These are phyloP conservation scores for Palaemon carinicauda DNA, from an alignment of 1,140 invertebrate species.

Conservation along the genomic window DNA sequence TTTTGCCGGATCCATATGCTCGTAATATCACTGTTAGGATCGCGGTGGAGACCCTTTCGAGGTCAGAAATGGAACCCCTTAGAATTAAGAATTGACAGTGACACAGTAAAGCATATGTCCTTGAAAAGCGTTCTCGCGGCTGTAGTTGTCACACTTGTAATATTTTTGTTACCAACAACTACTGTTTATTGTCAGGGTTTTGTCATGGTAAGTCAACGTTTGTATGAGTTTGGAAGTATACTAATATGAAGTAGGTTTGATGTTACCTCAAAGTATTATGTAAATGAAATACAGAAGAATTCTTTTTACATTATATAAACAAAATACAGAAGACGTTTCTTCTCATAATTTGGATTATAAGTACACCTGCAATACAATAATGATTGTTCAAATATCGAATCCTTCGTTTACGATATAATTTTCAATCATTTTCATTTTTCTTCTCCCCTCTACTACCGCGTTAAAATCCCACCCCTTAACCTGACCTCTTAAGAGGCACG, in stretches of 20 bases:
- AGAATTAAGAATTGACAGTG: conserved; percentile 78
- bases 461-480: no score
- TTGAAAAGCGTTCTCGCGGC: conserved; percentile 89
- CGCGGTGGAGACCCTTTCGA: conserved; percentile 85
- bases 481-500: no score
- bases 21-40: conserved; percentile 78
- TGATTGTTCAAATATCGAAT: no score
- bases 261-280: neutral
- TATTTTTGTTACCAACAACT: conserved; percentile 90
- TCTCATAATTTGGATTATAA: no score
- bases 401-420: no score
- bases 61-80: conserved; percentile 93
- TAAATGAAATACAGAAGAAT: neutral
- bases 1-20: conserved; percentile 81
- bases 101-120: conserved; percentile 71
- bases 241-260: neutral
- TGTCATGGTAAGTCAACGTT: conserved; percentile 72
- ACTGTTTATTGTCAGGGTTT: conserved; percentile 91
- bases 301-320: no score
- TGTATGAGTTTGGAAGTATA: neutral
- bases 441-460: no score
- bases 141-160: conserved; percentile 85
- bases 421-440: no score
- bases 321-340: no score
- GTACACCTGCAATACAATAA: no score